These are phyloP conservation scores for Troides oblongomaculatus DNA, from an alignment of 2,888 invertebrate genomes.

Conservation along the genomic window DNA sequence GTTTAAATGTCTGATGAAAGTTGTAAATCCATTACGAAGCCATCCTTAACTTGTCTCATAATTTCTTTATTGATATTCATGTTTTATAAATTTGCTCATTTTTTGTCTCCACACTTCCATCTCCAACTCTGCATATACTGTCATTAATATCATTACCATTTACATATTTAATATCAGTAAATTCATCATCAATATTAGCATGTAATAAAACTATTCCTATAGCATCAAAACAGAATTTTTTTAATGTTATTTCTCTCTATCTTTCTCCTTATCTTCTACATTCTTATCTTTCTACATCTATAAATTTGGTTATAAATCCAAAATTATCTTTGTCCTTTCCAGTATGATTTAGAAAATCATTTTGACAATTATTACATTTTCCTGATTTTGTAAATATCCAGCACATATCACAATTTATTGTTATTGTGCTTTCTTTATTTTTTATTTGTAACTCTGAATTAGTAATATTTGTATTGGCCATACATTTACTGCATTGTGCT, in stretches of 20 bases:
- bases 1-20: too few species aligned
- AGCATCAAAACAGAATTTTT: too few species aligned
- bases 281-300: constrained; percentile 5
- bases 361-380: constrained; percentile 49
- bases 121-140: too few species aligned
- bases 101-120: too few species aligned
- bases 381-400: constrained; percentile 46
- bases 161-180: too few species aligned
- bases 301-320: background rate
- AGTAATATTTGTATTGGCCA: constrained; percentile 8
- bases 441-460: background rate
- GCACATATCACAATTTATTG: constrained; percentile 44
- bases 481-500: constrained; percentile 38
- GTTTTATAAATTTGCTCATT: too few species aligned
- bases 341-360: background rate
- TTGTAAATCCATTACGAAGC: too few species aligned
- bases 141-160: too few species aligned
- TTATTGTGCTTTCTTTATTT: constrained; percentile 1
- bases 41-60: too few species aligned
- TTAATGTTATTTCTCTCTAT: constrained; percentile 40
- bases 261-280: background rate
- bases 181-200: constrained; percentile 40
- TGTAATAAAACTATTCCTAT: too few species aligned
- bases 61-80: too few species aligned
- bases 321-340: constrained; percentile 29